Conservation (phyloP, 1,140 invertebrate species). For the Magallana angulata region DNA sequence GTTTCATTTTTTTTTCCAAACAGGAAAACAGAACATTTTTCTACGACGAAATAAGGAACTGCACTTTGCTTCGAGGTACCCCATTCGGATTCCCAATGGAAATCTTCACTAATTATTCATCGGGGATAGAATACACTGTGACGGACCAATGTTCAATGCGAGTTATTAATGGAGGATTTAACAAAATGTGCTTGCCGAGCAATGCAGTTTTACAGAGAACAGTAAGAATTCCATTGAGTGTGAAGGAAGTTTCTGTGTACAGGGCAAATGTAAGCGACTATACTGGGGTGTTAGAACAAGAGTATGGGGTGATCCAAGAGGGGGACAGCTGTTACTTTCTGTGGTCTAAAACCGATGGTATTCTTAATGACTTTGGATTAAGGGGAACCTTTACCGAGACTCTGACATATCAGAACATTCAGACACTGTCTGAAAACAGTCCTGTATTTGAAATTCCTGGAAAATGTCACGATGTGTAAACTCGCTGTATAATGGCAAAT, state of each 20-base stretch:
- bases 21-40: conserved; percentile 5
- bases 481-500: not conserved
- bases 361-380: not conserved
- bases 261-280: not conserved
- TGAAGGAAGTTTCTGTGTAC: not conserved
- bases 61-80: not conserved
- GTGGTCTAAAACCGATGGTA: not conserved
- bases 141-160: not conserved
- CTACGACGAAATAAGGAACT: conserved; percentile 11
- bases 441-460: not conserved
- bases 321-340: not conserved
- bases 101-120: not conserved
- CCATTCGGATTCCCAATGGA: not conserved
- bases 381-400: not conserved
- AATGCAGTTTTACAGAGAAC: conserved; percentile 10
- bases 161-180: not conserved
- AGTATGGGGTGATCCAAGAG: not conserved
- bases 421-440: not conserved
- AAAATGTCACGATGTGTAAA: not conserved
- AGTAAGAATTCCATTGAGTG: not conserved
- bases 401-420: not conserved
- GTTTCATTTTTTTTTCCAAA: not conserved
- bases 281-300: not conserved
- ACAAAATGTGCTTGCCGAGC: not conserved
- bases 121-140: not conserved